These are phyloP conservation scores for Morone chrysops DNA, from an alignment of 2,113 vertebrate genomes.

Conservation along the genomic window DNA sequence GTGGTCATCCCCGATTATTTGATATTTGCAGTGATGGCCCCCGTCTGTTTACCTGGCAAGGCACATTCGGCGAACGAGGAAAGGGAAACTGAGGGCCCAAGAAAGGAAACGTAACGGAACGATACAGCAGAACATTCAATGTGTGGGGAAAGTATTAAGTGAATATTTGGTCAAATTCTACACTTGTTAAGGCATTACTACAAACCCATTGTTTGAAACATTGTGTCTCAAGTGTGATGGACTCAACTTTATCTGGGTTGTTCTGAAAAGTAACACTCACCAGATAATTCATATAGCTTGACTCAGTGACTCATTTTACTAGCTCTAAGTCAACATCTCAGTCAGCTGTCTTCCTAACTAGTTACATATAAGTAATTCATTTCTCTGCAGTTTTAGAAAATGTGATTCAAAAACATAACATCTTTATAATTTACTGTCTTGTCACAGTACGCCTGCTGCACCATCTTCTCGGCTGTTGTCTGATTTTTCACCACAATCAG, in stretches of 20 bases:
- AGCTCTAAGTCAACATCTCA: not conserved
- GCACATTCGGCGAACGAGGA: not conserved
- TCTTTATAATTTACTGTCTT: not conserved
- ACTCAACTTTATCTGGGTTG: not conserved
- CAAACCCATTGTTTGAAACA: not conserved
- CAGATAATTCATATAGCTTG: not conserved
- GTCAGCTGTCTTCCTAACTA: not conserved
- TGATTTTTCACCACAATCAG: not conserved
- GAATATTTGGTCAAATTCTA: not conserved
- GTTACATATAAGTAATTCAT: not conserved
- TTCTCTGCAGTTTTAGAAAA: conserved; percentile 3
- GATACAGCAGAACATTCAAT: not conserved
- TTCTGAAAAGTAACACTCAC: conserved; percentile 2
- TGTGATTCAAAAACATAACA: conserved; percentile 2
- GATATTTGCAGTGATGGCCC: not conserved
- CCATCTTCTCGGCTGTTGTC: not conserved
- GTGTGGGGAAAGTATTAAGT: not conserved
- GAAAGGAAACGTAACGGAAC: not conserved
- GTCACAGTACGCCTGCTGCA: not conserved
- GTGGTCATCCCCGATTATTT: conserved; percentile 6
- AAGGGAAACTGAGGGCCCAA: not conserved
- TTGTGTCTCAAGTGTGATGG: not conserved
- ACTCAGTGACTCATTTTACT: not conserved
- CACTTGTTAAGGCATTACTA: not conserved
- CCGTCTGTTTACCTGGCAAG: not conserved